Evolutionary conservation across 2,113 vertebrate species (phyloP).

Genomic region (Neolamprologus toae): DNA sequence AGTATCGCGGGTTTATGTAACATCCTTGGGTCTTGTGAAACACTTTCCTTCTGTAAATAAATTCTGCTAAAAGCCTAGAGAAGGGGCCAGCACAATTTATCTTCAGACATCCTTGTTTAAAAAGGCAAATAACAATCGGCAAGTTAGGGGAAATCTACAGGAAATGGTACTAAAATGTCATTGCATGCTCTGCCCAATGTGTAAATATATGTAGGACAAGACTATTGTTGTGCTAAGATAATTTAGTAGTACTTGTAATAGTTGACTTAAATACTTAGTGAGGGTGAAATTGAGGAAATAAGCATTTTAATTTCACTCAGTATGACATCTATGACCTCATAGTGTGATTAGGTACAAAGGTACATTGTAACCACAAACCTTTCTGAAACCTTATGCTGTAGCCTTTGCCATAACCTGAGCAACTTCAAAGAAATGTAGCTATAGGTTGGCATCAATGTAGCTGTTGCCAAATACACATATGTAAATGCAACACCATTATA

Average conservation of each 20-base stretch:
- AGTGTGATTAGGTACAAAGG: not conserved
- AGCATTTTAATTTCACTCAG: not conserved
- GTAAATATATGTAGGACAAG: not conserved
- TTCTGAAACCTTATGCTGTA: not conserved
- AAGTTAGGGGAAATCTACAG: not conserved
- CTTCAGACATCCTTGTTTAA: slow-evolving; percentile 22
- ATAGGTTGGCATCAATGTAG: not conserved
- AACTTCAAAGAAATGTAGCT: not conserved
- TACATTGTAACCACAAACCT: not conserved
- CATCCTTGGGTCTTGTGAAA: slow-evolving; percentile 45
- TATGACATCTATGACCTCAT: not conserved
- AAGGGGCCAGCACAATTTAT: slow-evolving; percentile 29
- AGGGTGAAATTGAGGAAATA: not conserved
- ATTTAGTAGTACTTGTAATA: not conserved
- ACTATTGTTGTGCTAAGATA: not conserved
- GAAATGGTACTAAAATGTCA: not conserved
- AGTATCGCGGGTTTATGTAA: slow-evolving; percentile 49
- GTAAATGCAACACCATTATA: not conserved
- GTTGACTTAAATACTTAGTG: not conserved
- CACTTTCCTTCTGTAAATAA: slow-evolving; percentile 56
- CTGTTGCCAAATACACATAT: not conserved
- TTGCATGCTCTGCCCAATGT: not conserved
- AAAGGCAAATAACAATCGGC: not conserved
- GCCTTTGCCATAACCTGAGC: not conserved
- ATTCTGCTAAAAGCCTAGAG: slow-evolving; percentile 5